phyloP scores from a whole-genome alignment of 1,140 invertebrate genomes.

The Patella vulgata region DNA sequence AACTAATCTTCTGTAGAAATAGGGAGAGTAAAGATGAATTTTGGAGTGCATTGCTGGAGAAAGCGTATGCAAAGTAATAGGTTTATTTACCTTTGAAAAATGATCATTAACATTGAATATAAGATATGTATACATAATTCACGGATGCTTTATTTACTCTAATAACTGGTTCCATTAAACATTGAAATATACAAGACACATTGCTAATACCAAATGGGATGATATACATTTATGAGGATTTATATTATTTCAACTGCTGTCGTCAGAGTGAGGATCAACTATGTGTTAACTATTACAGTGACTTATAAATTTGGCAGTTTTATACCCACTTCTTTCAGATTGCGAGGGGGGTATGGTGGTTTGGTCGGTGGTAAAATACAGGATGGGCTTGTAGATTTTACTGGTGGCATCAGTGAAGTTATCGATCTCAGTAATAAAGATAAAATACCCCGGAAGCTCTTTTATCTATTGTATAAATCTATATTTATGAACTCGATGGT shows the following conservation, averaged over 20 bases:
- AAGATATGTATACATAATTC: background rate
- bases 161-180: no score
- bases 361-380: constrained; percentile 72
- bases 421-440: constrained; percentile 65
- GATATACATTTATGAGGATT: background rate
- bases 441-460: constrained; percentile 58
- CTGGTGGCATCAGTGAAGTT: constrained; percentile 72
- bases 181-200: no score
- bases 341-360: constrained; percentile 71
- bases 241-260: no score
- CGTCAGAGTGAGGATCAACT: no score
- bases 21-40: constrained; percentile 72
- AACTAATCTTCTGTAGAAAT: constrained; percentile 67
- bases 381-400: constrained; percentile 74
- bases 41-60: constrained; percentile 97
- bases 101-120: background rate
- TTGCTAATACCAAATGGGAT: background rate
- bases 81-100: background rate
- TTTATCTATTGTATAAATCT: constrained; percentile 64
- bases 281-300: no score
- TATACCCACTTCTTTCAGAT: constrained; percentile 45
- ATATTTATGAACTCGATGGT: constrained; percentile 68
- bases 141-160: background rate
- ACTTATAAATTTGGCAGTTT: no score
- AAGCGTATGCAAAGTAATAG: constrained; percentile 94